These are phyloP conservation scores for Drosophila navojoa DNA, from an alignment of 1,140 invertebrate genomes.

Conservation along the genomic window DNA sequence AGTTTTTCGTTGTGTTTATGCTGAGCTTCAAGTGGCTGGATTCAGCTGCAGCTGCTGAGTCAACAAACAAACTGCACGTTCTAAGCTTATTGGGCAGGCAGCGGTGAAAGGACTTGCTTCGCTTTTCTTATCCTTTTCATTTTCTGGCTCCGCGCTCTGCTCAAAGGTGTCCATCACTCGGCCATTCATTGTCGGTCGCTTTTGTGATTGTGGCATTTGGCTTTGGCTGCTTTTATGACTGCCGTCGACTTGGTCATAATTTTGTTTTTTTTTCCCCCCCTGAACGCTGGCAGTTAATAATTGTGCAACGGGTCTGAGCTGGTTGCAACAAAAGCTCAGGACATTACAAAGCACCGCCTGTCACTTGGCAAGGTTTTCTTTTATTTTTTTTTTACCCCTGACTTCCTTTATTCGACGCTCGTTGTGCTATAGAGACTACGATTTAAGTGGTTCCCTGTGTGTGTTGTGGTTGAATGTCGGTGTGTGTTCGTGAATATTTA, in stretches of 20 bases:
- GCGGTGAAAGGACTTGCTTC: conserved; percentile 8
- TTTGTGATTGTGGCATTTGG: conserved; percentile 45
- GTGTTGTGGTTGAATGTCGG: no score
- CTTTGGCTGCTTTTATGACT: conserved; percentile 31
- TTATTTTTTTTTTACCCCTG: background rate
- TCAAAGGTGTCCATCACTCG: conserved; percentile 36
- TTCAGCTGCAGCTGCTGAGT: background rate
- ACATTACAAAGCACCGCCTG: conserved; percentile 44
- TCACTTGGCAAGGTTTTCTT: conserved; percentile 51
- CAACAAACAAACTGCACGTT: conserved; percentile 7
- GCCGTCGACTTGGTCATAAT: conserved; percentile 41
- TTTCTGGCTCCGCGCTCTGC: background rate
- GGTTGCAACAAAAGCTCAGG: conserved; percentile 35
- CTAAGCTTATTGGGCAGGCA: conserved; percentile 12
- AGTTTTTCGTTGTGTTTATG: background rate
- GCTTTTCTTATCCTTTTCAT: background rate
- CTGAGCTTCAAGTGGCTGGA: background rate
- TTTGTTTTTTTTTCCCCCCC: conserved; percentile 36
- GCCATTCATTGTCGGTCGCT: conserved; percentile 34
- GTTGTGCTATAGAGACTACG: background rate
- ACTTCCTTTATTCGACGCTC: background rate
- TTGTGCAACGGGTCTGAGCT: conserved; percentile 38
- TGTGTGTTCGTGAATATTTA: no score
- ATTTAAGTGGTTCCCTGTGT: conserved; percentile 4
- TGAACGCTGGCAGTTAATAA: conserved; percentile 60